Conservation (phyloP, 2,797 vertebrate genomes). For the Micropoecilia bifurca region DNA sequence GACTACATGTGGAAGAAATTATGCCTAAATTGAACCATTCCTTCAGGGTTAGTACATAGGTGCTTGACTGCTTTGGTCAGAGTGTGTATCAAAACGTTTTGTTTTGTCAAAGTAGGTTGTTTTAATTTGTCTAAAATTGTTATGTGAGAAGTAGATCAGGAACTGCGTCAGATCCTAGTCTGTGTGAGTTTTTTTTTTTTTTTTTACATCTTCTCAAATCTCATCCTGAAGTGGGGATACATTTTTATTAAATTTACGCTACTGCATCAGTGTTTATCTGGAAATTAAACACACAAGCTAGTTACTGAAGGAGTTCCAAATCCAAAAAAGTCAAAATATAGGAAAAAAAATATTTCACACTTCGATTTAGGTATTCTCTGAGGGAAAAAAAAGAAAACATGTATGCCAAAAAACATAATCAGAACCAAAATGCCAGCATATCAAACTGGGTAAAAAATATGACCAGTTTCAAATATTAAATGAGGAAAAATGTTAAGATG, state of each 20-base stretch:
- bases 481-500: slow-evolving; percentile 73
- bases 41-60: slow-evolving; percentile 45
- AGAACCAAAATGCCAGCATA: slow-evolving; percentile 67
- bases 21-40: neutral
- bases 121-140: slow-evolving; percentile 59
- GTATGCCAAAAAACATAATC: slow-evolving; percentile 74
- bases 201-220: slow-evolving; percentile 20
- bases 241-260: neutral
- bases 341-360: slow-evolving; percentile 77
- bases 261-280: neutral
- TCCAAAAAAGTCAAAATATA: slow-evolving; percentile 77
- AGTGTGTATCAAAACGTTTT: slow-evolving; percentile 46
- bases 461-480: slow-evolving; percentile 74
- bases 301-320: slow-evolving; percentile 90
- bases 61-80: slow-evolving; percentile 4
- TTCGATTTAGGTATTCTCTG: slow-evolving; percentile 69
- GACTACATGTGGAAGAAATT: neutral
- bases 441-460: slow-evolving; percentile 62
- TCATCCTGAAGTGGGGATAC: neutral
- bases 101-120: slow-evolving; percentile 67
- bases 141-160: slow-evolving; percentile 78
- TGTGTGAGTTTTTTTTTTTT: slow-evolving; percentile 63
- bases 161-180: slow-evolving; percentile 88
- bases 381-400: slow-evolving; percentile 33
- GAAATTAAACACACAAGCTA: slow-evolving; percentile 64